These are phyloP conservation scores for Linyphia triangularis DNA, from an alignment of 2,888 invertebrate species.

Conservation along the genomic window DNA sequence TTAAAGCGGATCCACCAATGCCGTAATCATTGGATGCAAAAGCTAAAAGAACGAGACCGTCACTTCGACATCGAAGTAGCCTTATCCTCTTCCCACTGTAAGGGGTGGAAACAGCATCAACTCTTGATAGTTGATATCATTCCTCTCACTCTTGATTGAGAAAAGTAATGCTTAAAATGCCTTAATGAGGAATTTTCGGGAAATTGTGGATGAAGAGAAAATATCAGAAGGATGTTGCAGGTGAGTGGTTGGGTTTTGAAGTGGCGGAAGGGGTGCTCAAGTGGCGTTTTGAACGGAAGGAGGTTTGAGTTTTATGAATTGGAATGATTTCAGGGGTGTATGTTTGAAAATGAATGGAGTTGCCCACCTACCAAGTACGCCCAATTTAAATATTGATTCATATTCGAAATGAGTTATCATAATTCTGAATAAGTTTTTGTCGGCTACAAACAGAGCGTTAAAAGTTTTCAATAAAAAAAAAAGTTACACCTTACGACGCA, in stretches of 20 bases:
- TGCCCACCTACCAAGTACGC: no score
- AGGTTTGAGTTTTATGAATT: neutral
- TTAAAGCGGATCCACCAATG: neutral
- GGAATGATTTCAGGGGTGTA: neutral
- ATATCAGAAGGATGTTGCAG: neutral
- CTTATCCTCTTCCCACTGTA: neutral
- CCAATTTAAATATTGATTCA: no score
- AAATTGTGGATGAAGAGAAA: slow-evolving; percentile 1
- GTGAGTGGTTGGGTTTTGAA: neutral
- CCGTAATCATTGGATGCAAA: neutral
- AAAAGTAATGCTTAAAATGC: slow-evolving; percentile 18
- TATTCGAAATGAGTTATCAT: no score
- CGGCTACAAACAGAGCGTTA: no score
- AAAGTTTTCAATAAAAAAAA: no score
- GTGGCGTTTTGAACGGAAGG: neutral
- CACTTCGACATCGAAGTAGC: neutral
- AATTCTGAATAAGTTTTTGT: no score
- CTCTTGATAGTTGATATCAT: neutral
- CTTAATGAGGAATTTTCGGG: slow-evolving; percentile 43
- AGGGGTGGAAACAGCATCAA: neutral
- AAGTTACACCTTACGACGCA: no score
- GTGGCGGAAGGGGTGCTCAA: neutral
- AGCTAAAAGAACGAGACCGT: no score
- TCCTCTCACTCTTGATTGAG: neutral
- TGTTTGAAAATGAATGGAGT: neutral